Percentiles rank a stretch among this genome's conserved stretches.
These are phyloP conservation scores for Diadema setosum DNA, from an alignment of 35 echinoderm and acorn worm species.

Conservation along the genomic window DNA sequence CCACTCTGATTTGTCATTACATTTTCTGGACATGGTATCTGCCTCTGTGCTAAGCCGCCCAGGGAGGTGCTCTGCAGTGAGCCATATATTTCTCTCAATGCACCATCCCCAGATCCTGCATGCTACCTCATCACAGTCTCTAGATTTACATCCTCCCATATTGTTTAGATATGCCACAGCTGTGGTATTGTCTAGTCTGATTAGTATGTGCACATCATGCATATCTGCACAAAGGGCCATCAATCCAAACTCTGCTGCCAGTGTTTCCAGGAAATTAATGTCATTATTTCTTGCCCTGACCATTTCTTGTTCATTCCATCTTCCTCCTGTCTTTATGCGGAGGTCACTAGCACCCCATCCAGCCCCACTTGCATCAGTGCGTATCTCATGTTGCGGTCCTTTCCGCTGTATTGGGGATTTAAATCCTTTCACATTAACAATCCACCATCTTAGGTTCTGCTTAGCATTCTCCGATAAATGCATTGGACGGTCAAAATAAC, in stretches of 20 bases:
- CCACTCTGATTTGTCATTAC: slow-evolving; percentile 75
- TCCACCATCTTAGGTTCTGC: slow-evolving; percentile 59
- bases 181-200: slow-evolving; percentile 55
- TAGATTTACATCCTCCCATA: slow-evolving; percentile 57
- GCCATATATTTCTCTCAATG: slow-evolving; percentile 56
- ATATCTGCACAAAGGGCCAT: slow-evolving; percentile 36
- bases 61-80: slow-evolving; percentile 50
- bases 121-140: slow-evolving; percentile 53
- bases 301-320: slow-evolving; percentile 43
- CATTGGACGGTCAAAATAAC: slow-evolving; percentile 47
- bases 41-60: slow-evolving; percentile 34
- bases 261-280: slow-evolving; percentile 52
- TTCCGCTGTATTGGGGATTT: not conserved
- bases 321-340: not conserved
- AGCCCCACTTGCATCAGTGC: slow-evolving; percentile 33
- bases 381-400: slow-evolving; percentile 32
- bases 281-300: not conserved
- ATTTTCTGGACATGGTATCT: slow-evolving; percentile 51
- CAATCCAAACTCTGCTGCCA: slow-evolving; percentile 25
- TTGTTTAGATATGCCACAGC: slow-evolving; percentile 62
- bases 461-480: slow-evolving; percentile 21
- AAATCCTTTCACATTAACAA: not conserved
- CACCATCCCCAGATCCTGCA: slow-evolving; percentile 65
- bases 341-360: slow-evolving; percentile 68
- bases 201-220: slow-evolving; percentile 21